Percentiles rank a stretch among this genome's conserved stretches.
phyloP scores from a whole-genome alignment of 2,113 vertebrate species.

The Apistogramma diplotaenia region DNA sequence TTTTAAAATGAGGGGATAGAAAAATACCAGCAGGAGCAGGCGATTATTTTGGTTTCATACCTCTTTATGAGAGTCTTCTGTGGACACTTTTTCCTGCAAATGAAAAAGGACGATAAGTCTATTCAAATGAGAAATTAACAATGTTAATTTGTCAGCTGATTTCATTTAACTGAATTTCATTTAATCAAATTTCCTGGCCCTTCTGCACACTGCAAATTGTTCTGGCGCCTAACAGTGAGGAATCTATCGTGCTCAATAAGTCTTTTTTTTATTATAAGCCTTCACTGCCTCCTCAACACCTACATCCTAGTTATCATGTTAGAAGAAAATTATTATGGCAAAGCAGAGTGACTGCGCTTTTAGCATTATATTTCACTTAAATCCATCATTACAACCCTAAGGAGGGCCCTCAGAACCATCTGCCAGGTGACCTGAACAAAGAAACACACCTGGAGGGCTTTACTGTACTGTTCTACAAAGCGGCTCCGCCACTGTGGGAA shows the following conservation, averaged over 20 bases:
- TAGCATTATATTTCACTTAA: not conserved
- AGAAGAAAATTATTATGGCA: not conserved
- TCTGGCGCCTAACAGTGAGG: not conserved
- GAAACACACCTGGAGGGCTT: not conserved
- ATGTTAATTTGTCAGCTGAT: not conserved
- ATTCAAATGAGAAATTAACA: not conserved
- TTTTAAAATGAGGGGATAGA: no score
- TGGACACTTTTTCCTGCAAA: conserved; percentile 86
- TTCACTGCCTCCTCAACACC: not conserved
- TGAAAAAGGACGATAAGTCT: conserved; percentile 1
- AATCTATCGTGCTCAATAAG: not conserved
- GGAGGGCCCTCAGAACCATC: not conserved
- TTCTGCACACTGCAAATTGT: not conserved
- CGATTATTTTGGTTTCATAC: conserved; percentile 60
- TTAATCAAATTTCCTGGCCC: not conserved
- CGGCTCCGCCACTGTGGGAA: not conserved
- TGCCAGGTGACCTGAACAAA: not conserved
- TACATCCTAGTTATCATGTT: not conserved
- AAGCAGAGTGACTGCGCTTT: not conserved
- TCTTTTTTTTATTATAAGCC: not conserved
- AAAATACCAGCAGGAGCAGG: not conserved
- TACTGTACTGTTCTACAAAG: not conserved
- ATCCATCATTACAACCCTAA: not conserved
- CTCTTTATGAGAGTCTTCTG: conserved; percentile 88
- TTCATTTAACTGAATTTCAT: not conserved